Base-by-base conservation (phyloP, 2,113 vertebrate genomes). In the Xenotilapia flavipinnis region DNA sequence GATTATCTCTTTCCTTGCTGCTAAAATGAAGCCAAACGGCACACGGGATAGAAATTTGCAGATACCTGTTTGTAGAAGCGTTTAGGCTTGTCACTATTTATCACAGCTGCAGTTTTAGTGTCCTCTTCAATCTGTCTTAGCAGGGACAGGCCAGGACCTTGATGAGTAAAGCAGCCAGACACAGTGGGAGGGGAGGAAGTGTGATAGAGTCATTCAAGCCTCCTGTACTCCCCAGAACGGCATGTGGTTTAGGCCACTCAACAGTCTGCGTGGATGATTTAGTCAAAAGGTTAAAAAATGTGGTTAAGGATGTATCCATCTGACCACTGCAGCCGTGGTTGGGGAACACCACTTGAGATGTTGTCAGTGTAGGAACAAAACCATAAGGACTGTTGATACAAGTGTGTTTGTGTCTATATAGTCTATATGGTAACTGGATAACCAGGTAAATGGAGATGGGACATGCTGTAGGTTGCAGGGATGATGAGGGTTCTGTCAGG, bases 121-220 rank as follows among this genome's bases (percentile, higher is more conserved):
- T 93, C 94, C 89, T 87, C 90, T 91, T 88, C 90, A 90, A 92
- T 95, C 89, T 89, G 45, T 92, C 85, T 92, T 90, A 90, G 91
- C 87, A 81, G 49, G 90, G 91, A 93, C 87, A 88, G 81, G 89
- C 89, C 86, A 86, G 82, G 89, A 81, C 86, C 86, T 90, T 94
- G 91, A 96, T 94, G 94, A 96, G 89, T 87, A 93, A 92, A 95
- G 93, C 95, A 96, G 94, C 82, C 88, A 92, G 81, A 88, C 82
- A 73, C 81, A 81, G 89, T 91, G 88, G 89, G 92, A 91, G 91
- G 89, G 89, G 88, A 93, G 92, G 91, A 93, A 94, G 90, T 90
- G 83, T 93, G 94, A 95, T 86, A 81, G 82, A 91, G 87, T 60
- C 84, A 82, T 82, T 81, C 60, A 84, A 83, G 90, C 88, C 88